Base-by-base conservation (phyloP, 2,797 vertebrate genomes). In the Paguma larvata region DNA sequence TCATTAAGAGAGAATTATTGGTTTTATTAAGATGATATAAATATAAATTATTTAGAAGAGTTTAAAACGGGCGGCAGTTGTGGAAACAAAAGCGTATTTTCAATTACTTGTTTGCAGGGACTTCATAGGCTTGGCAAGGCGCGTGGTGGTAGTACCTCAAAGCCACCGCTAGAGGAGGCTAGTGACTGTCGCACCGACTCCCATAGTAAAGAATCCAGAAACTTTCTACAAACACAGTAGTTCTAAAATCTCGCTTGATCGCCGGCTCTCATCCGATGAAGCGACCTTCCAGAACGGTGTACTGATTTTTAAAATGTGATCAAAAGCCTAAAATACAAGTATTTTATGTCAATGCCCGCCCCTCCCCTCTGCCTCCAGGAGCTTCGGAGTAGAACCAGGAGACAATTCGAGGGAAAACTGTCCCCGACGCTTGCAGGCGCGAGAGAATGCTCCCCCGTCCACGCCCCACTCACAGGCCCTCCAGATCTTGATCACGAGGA, bases 141-240 rank as follows among this genome's bases (percentile, higher is more conserved):
- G 16, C 34, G 27, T 48, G 14, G 23, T 18, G 80, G 96, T 86
- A 96, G 85, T 77, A 23, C 19, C 51, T 34, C 0, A 2, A 41
- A 6, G 0, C 0, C 0, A 41, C 98, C 98, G 98, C 97, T 72
- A 98, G 98, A 98, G 98, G 98, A 98, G 15, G 97, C 79, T 18
- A 97, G 51, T 67, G 90, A 92, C 90, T 90, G 86, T 95, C 78
- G 25, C 65, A 97, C 72, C 62, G 16, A 27, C 18, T 23, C 41
- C 19, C 44, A 27, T 1, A 38, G 15, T 63, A n/a, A 78, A 48
- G 15, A 13, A 23, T 0, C 19, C 21, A 8, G 16, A 75, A 85
- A 80, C 16, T n/a, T n/a, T 78, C 85, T 44, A 8, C 21, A 14
- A 90, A 38, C 59, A 30, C 3, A 4, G 18, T 89, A 19, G 34